Evolutionary conservation across 2,888 invertebrate species (phyloP), one percentile per base, ranked within the genome.

Genomic region (Rhyacophila evoluta): DNA sequence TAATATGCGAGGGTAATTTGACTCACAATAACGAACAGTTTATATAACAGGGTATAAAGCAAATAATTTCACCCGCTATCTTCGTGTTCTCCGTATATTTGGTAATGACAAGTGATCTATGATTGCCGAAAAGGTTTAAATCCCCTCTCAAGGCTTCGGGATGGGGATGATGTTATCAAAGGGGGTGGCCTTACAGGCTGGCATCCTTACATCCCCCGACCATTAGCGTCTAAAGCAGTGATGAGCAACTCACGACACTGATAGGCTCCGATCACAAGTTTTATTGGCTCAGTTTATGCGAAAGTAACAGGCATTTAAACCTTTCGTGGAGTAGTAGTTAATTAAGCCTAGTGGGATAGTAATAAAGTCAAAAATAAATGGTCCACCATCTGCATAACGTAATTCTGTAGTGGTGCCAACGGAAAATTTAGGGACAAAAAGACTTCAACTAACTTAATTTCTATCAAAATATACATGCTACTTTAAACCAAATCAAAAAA

Each of bases 81-180:
- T 55, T 25, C 2, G 55, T 55, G 25, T 55, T 55, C 15, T 55
- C 55, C 19, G 55, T 55, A 55, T 55, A 25, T 55, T 55, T 55
- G 55, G 55, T 25, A 25, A 25, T 55, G 55, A 55, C 55, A 55
- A 55, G 55, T 55, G 55, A 55, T 55, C 55, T 55, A 55, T 55
- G 55, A 55, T 55, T 55, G 55, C 55, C 55, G 55, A 55, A 55
- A 55, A 55, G 55, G 55, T 55, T 55, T 55, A 55, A 25, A 25
- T 55, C 25, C 55, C 55, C 55, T 4, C 55, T 19, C 15, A 8
- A 25, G 55, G 4, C 55, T 19, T 25, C 10, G 55, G 55, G 6
- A 55, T 55, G 55, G 55, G 55, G 55, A 25, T 55, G 55, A 55
- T 55, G 25, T 55, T 55, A 55, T 55, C 55, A 19, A 4, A 55